Conservation (phyloP, 2,797 vertebrate genomes). For the Oreochromis mossambicus region DNA sequence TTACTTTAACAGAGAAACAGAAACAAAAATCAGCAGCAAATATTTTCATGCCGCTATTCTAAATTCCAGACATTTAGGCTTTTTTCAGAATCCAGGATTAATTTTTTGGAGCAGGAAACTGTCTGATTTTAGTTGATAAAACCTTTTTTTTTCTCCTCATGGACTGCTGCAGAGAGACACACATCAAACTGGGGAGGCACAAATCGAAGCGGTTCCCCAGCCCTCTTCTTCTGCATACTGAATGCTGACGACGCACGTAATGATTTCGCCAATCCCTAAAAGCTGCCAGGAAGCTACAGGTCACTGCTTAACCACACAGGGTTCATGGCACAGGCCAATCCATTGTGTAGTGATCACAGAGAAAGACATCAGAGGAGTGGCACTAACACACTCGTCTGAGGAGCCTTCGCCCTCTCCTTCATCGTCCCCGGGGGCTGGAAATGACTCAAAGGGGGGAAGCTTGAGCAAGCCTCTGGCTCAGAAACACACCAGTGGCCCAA, state of each 20-base stretch:
- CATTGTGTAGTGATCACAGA: slow-evolving; percentile 90
- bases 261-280: slow-evolving; percentile 67
- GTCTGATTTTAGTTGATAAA: background rate
- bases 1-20: background rate
- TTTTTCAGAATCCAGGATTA: background rate
- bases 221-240: slow-evolving; percentile 53
- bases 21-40: background rate
- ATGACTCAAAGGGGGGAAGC: slow-evolving; percentile 83
- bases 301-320: slow-evolving; percentile 75
- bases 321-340: slow-evolving; percentile 80
- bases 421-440: slow-evolving; percentile 85
- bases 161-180: slow-evolving; percentile 19
- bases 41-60: background rate
- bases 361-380: slow-evolving; percentile 90
- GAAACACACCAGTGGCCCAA: slow-evolving; percentile 93
- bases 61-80: background rate
- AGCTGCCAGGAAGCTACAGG: slow-evolving; percentile 65
- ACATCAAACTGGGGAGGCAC: slow-evolving; percentile 50
- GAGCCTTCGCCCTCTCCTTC: slow-evolving; percentile 84
- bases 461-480: slow-evolving; percentile 88
- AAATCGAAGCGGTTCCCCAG: slow-evolving; percentile 44
- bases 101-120: background rate
- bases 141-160: background rate
- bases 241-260: slow-evolving; percentile 77
- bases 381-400: slow-evolving; percentile 90